phyloP scores from a whole-genome alignment of 2,888 invertebrate species.

The Nineta flava region DNA sequence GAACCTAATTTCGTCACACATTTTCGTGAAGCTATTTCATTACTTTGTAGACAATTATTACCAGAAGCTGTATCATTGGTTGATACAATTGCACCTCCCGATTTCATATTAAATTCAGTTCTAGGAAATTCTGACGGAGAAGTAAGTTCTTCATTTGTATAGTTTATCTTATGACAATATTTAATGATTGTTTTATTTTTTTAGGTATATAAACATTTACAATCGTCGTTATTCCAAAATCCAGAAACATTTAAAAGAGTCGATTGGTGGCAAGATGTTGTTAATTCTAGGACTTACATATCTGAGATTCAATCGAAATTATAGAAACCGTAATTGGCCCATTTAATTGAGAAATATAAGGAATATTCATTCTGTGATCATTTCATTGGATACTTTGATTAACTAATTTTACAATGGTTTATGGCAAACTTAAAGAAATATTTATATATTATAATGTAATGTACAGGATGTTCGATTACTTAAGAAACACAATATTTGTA shows the following conservation, averaged over 20 bases:
- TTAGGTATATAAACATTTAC: constrained; percentile 60
- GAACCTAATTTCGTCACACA: constrained; percentile 36
- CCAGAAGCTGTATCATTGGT: constrained; percentile 61
- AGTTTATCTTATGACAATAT: neutral
- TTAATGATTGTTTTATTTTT: constrained; percentile 13
- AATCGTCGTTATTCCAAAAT: constrained; percentile 42
- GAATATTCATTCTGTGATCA: too few species aligned
- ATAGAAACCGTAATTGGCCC: constrained; percentile 17
- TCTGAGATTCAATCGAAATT: constrained; percentile 26
- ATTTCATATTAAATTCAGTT: constrained; percentile 71
- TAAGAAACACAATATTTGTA: too few species aligned
- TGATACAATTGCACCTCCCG: constrained; percentile 75
- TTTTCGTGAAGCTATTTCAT: constrained; percentile 51
- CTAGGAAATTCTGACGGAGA: constrained; percentile 77
- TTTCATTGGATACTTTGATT: too few species aligned
- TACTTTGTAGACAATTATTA: constrained; percentile 42
- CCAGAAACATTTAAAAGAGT: constrained; percentile 50
- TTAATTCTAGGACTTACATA: constrained; percentile 31
- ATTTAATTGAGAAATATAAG: neutral
- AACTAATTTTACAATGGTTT: too few species aligned
- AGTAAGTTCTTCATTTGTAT: constrained; percentile 29
- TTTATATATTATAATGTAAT: too few species aligned
- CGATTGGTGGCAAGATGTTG: constrained; percentile 64
- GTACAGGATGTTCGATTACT: too few species aligned
- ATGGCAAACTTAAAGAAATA: too few species aligned